Evolutionary conservation across 2,113 vertebrate genomes (phyloP).

Genomic region (Thinocorus orbignyianus): DNA sequence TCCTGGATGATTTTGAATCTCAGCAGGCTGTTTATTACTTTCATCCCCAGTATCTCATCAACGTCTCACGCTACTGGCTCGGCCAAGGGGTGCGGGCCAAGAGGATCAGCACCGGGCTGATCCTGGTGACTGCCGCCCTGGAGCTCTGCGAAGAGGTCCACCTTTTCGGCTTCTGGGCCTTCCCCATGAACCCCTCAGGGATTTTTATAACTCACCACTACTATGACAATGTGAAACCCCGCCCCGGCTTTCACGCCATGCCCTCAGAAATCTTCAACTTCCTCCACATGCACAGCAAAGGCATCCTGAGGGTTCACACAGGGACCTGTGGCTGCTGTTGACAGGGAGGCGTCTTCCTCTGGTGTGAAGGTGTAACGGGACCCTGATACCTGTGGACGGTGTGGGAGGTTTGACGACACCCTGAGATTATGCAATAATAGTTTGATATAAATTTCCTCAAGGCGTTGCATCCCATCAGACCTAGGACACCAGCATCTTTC

Average conservation of each 20-base stretch:
- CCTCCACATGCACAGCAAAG: constrained; percentile 94
- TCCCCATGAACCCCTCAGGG: constrained; percentile 95
- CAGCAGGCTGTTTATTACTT: constrained; percentile 91
- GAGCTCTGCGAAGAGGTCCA: constrained; percentile 97
- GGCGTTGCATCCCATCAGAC: constrained; percentile 32
- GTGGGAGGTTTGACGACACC: neutral
- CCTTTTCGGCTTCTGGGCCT: constrained; percentile 98
- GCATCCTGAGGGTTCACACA: constrained; percentile 91
- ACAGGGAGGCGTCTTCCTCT: constrained; percentile 12
- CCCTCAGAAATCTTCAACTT: constrained; percentile 97
- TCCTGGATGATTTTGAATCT: constrained; percentile 92
- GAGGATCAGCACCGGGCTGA: constrained; percentile 92
- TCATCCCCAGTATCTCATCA: constrained; percentile 95
- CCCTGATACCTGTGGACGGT: neutral
- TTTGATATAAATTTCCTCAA: constrained; percentile 58
- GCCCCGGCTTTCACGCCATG: constrained; percentile 97
- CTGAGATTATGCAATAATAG: constrained; percentile 75
- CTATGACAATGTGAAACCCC: constrained; percentile 98
- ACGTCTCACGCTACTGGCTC: constrained; percentile 94
- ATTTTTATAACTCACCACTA: constrained; percentile 96
- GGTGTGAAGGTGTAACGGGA: neutral
- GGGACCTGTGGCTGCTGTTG: constrained; percentile 88
- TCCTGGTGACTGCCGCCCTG: constrained; percentile 92
- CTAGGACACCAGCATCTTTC: constrained; percentile 35
- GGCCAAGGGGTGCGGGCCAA: constrained; percentile 91